A percentile compares a stretch with the other conserved stretches of the same genome.
Evolutionary conservation across 2,888 invertebrate genomes (phyloP).

Genomic region (Argynnis bischoffii): DNA sequence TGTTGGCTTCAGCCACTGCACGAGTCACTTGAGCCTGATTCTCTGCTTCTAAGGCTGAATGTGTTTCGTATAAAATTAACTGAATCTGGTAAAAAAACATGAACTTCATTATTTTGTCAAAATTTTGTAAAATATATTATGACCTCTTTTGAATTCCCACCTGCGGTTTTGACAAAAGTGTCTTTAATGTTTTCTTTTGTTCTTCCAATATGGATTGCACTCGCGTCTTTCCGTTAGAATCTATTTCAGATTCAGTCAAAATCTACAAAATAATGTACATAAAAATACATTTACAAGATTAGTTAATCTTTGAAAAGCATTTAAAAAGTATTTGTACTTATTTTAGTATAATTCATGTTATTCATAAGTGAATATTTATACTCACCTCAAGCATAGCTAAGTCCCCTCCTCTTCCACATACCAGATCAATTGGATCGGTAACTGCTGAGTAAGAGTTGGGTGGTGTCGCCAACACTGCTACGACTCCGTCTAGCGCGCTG

Average conservation of each 20-base stretch:
- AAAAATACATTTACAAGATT: too few species aligned
- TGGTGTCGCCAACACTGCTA: slow-evolving; percentile 85
- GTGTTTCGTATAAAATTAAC: slow-evolving; percentile 90
- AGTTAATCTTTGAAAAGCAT: too few species aligned
- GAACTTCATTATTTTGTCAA: too few species aligned
- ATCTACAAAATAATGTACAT: slow-evolving; percentile 60
- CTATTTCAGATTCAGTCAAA: slow-evolving; percentile 86
- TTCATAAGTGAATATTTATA: too few species aligned
- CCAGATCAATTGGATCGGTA: slow-evolving; percentile 89
- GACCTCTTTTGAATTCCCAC: slow-evolving; percentile 59
- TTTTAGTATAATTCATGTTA: too few species aligned
- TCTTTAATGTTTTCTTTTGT: slow-evolving; percentile 87
- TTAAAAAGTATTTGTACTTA: too few species aligned
- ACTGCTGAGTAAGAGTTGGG: slow-evolving; percentile 92
- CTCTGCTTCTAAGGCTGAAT: slow-evolving; percentile 89
- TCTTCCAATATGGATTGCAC: slow-evolving; percentile 87
- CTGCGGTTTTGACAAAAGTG: slow-evolving; percentile 90
- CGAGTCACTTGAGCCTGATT: slow-evolving; percentile 88
- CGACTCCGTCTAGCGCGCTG: slow-evolving; percentile 71
- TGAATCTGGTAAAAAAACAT: slow-evolving; percentile 82
- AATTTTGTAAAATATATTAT: too few species aligned
- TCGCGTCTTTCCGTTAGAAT: slow-evolving; percentile 82
- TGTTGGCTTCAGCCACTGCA: slow-evolving; percentile 87
- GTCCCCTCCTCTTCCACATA: slow-evolving; percentile 91
- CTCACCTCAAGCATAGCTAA: slow-evolving; percentile 86